Evolutionary conservation across 2,797 vertebrate species (phyloP), one percentile per base, ranked within the genome.

Genomic region (Neosalanx taihuensis): DNA sequence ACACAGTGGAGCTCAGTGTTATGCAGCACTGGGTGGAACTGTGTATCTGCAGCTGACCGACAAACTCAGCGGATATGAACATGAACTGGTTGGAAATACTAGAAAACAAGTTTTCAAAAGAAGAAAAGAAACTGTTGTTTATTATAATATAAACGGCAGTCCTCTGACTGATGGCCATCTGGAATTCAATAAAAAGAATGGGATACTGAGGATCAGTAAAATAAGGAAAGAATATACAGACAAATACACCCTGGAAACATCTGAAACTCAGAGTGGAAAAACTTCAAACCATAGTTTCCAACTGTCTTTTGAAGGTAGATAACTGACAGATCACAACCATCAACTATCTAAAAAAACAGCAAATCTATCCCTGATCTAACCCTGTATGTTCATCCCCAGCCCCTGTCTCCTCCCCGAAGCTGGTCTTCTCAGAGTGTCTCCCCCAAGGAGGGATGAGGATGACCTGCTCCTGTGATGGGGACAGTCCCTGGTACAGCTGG

Each of bases 401-500:
- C 77, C 85, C 84, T 20, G 80, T 90, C 72, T 80, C 83, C 23
- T 69, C 72, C 70, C 70, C 83, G 64, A 7, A 0, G 31, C 61
- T 88, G 77, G 58, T 18, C 41, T 12, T 46, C 61, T 1, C 20
- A 20, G n/a, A 72, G 61, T 89, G 87, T 85, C 71, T 81, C 79
- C 78, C 81, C 57, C 56, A 84, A 64, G 89, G 86, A 68, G 41
- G 72, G 64, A 71, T 10, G 76, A 82, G 0, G n/a, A 73, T 75
- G 0, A 80, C 76, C 71, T 89, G 89, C 60, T 74, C n/a, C 70
- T 49, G 75, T 73, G 0, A 67, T 0, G 72, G 35, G 75, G 78
- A 85, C 64, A 75, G 67, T 74, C 82, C n/a, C 74, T 69, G 74
- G 64, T 89, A 84, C 65, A 82, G 46, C 64, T 89, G 84, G 89